Evolutionary conservation across 2,797 vertebrate genomes (phyloP).

Genomic region (Coregonus suidteri): DNA sequence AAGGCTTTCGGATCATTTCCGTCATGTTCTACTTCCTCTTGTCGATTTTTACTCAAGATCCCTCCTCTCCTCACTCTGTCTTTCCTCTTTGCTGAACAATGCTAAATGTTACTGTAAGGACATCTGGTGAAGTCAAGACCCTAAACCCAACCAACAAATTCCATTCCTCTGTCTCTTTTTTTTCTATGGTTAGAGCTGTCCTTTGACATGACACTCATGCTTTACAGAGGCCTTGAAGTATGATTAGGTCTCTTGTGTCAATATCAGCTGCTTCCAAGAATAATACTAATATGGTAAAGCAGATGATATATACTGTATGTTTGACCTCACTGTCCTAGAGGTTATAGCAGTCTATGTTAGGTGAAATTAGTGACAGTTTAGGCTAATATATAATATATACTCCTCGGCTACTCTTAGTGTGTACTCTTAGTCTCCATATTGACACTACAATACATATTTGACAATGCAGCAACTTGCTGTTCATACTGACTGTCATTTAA

Average conservation of each 20-base stretch:
- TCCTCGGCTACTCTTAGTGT: too few relatives aligned
- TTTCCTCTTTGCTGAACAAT: neutral
- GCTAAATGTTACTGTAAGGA: neutral
- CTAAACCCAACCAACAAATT: too few relatives aligned
- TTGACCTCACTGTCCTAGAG: neutral
- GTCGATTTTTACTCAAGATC: conserved; percentile 31
- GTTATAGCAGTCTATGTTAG: neutral
- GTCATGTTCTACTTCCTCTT: conserved; percentile 65
- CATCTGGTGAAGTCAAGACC: neutral
- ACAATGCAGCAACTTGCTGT: neutral
- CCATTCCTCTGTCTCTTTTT: neutral
- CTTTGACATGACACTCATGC: neutral
- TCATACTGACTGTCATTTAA: neutral
- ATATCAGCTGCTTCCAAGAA: neutral
- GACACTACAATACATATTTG: neutral
- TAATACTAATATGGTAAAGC: neutral
- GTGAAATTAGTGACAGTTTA: neutral
- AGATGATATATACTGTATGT: neutral
- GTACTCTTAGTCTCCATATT: neutral
- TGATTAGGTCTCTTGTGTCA: neutral
- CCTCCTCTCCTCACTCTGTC: neutral
- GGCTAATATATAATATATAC: neutral
- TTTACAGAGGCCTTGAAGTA: neutral
- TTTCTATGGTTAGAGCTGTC: neutral
- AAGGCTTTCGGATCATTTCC: conserved; percentile 81